Evolutionary conservation across 2,888 invertebrate genomes (phyloP).

Genomic region (Abrostola tripartita): DNA sequence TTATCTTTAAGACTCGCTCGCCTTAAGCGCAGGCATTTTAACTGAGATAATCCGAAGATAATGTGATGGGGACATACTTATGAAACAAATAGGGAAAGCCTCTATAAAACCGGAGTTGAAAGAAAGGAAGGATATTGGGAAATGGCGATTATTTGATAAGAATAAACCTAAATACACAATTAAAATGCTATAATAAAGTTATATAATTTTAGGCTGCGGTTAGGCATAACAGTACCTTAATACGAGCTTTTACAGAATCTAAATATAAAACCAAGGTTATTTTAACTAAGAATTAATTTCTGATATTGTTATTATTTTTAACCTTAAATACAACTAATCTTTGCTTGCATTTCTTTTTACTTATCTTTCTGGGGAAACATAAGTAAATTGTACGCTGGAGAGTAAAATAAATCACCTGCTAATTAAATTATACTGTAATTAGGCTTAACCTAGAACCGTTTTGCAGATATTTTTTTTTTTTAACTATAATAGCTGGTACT

Average conservation of each 20-base stretch:
- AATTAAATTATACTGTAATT: no score
- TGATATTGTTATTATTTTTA: no score
- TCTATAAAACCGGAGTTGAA: conserved; percentile 12
- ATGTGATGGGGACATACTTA: not conserved
- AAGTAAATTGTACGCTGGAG: no score
- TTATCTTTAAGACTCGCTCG: not conserved
- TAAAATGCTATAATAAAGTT: conserved; percentile 21
- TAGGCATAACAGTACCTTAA: conserved; percentile 16
- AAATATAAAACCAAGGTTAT: conserved; percentile 10
- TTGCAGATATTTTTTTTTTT: no score
- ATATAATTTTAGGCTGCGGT: conserved; percentile 9
- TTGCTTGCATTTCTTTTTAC: no score
- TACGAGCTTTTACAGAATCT: conserved; percentile 14
- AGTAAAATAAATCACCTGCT: no score
- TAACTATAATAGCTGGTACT: no score
- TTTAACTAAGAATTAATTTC: not conserved
- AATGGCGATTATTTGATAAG: conserved; percentile 25
- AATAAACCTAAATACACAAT: conserved; percentile 27
- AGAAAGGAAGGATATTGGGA: conserved; percentile 17
- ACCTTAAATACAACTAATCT: no score
- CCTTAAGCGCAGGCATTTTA: not conserved
- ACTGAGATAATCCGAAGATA: not conserved
- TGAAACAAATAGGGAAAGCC: conserved; percentile 24
- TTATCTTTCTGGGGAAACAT: no score
- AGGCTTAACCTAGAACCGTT: no score